Evolutionary conservation across 2,113 vertebrate genomes (phyloP).

Genomic region (Spermophilus dauricus): DNA sequence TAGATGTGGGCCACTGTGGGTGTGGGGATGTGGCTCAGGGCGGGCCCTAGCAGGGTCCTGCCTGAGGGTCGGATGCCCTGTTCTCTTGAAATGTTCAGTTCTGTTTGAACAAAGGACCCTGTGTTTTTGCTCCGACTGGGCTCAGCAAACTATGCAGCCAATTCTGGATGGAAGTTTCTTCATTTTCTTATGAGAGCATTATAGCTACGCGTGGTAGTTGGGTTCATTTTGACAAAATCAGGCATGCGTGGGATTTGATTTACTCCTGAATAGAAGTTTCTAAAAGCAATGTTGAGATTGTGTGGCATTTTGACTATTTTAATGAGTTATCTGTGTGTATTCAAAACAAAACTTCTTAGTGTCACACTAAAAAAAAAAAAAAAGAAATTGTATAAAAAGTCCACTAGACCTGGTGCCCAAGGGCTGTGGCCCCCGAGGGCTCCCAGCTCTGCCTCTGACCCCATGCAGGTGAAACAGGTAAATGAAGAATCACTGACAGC

Average conservation of each 20-base stretch:
- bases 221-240: too few species aligned
- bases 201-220: too few species aligned
- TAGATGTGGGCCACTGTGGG: neutral
- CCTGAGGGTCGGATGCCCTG: too few species aligned
- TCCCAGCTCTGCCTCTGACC: neutral
- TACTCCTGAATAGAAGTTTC: too few species aligned
- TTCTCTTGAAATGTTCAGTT: neutral
- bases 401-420: too few species aligned
- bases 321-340: neutral
- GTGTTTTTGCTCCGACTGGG: neutral
- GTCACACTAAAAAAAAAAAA: neutral
- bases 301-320: neutral
- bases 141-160: too few species aligned
- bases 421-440: neutral
- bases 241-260: too few species aligned
- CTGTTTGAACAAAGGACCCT: neutral
- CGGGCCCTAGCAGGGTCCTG: fast-evolving
- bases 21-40: neutral
- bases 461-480: neutral
- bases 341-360: neutral
- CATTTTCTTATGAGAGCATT: too few species aligned
- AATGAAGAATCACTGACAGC: neutral
- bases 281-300: neutral
- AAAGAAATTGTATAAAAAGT: neutral
- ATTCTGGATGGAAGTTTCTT: neutral